Percentiles rank a stretch among this genome's conserved stretches.
Conservation (phyloP, 2,797 vertebrate genomes). For the Hapalemur alaotrensis region DNA sequence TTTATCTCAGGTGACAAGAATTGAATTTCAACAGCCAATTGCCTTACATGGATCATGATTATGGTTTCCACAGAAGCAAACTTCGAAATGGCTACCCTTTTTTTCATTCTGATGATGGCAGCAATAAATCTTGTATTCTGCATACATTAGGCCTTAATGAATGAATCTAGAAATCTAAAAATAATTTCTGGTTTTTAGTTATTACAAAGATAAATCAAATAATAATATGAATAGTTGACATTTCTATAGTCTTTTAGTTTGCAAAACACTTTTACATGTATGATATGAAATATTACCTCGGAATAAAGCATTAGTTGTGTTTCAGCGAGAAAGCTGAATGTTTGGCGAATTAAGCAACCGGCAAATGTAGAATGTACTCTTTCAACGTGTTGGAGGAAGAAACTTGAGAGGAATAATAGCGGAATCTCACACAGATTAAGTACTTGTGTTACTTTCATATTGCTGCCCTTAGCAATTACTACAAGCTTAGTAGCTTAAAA, state of each 20-base stretch:
- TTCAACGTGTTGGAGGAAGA: neutral
- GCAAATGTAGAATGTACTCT: neutral
- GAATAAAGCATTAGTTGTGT: neutral
- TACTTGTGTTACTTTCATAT: neutral
- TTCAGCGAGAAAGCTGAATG: neutral
- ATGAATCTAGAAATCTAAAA: neutral
- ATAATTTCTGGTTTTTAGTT: neutral
- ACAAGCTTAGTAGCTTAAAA: too few relatives aligned
- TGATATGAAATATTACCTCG: neutral
- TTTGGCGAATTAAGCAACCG: neutral
- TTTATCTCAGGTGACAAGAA: neutral
- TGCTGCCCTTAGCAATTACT: neutral
- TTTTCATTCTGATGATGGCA: neutral
- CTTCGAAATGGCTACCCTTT: neutral
- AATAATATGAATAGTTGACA: neutral
- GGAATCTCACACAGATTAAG: neutral
- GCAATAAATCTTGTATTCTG: neutral
- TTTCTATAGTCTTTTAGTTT: neutral
- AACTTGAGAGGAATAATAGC: neutral
- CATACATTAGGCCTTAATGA: neutral
- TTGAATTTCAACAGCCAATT: neutral
- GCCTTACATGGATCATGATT: neutral
- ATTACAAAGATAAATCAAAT: neutral
- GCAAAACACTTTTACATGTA: neutral
- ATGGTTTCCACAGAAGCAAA: neutral